Base-by-base conservation (phyloP, 2,888 invertebrate genomes). In the Amiota minor region DNA sequence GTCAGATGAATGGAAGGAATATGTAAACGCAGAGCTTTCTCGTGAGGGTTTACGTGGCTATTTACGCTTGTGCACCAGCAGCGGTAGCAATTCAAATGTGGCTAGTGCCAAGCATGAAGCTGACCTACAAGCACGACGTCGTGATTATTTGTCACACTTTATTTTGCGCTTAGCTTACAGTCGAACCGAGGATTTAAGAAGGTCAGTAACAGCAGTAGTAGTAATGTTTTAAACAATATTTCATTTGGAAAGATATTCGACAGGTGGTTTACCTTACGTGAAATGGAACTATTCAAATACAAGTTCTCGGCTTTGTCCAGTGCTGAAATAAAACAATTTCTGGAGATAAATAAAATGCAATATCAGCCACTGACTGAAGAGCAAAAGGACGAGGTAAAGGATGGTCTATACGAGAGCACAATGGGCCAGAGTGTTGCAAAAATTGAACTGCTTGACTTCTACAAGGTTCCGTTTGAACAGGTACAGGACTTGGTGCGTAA, bases 101-200 rank as follows among this genome's bases (percentile, higher is more conserved):
- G 77, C 75, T 11, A 91, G 90, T 81, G 90, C 91, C 9, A 91
- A 91, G 56, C 91, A 90, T 14, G 93, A 94, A 76, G 86, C 90
- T 1, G 94, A 95, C 84, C 87, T 93, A 61, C 92, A 93, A 86
- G 92, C 93, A 1, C 91, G 96, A 72, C 92, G 92, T 49, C 92
- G 93, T 76, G 99, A 99, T 89, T 95, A 96, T 84, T 92, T 98
- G 70, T 97, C 98, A 0, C 99, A 99, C 89, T 98, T 95, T 88
- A 96, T 98, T 81, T 91, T 99, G 3, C 92, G 98, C 72, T 90
- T 99, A 73, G 97, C 97, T 0, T 98, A 97, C 89, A 98, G 97
- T 87, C 92, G 95, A 83, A 94, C 94, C 23, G 95, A 96, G 79
- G 97, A 98, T 72, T 91, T 97, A 53, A 91, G 95, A 49, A 92